Evolutionary conservation across 2,888 invertebrate species (phyloP).

Genomic region (Dorcus hopei): DNA sequence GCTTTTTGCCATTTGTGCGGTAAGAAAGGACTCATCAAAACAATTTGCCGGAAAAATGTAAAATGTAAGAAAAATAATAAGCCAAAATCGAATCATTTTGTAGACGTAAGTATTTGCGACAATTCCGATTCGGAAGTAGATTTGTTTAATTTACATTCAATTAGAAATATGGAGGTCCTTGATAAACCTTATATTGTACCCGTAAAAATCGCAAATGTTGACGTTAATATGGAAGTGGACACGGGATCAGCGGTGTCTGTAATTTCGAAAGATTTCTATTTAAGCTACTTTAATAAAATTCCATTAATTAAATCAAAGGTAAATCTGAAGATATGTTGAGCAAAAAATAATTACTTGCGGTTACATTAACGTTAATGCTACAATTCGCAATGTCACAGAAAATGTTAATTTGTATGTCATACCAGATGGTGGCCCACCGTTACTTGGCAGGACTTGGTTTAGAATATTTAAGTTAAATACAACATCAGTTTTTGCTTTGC

Average conservation of each 20-base stretch:
- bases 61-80: neutral
- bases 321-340: conserved; percentile 1
- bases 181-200: neutral
- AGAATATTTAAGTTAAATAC: neutral
- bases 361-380: conserved; percentile 1
- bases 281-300: neutral
- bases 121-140: neutral
- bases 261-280: neutral
- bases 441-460: conserved; percentile 6
- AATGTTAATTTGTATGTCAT: conserved; percentile 1
- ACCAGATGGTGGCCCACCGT: conserved; percentile 1
- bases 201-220: neutral
- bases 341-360: neutral
- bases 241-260: neutral
- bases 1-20: neutral
- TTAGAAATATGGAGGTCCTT: neutral
- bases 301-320: neutral
- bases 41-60: neutral
- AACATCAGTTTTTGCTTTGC: neutral
- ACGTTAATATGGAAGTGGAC: neutral
- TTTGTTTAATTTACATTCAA: neutral
- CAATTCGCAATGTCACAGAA: neutral
- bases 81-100: neutral
- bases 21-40: neutral
- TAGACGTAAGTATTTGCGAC: neutral